Percentiles rank a stretch among this genome's conserved stretches.
Conservation (phyloP, 1,140 invertebrate species). For the Solenopsis fugax region DNA sequence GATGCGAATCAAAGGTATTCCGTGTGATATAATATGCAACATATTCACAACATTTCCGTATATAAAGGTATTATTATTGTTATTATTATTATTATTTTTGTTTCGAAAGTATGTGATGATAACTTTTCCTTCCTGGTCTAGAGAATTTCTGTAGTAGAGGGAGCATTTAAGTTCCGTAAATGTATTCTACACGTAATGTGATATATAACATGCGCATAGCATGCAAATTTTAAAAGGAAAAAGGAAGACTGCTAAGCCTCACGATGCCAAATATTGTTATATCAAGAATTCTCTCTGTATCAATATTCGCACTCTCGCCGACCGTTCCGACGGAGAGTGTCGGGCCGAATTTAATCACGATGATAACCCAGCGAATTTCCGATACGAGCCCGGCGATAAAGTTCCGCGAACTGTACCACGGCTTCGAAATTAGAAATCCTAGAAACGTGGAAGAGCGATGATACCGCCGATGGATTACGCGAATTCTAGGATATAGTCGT, state of each 20-base stretch:
- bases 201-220: background rate
- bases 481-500: conserved; percentile 72
- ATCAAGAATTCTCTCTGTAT: conserved; percentile 37
- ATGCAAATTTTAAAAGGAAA: background rate
- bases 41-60: background rate
- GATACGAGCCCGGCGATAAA: conserved; percentile 53
- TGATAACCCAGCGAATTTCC: conserved; percentile 55
- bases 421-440: conserved; percentile 78
- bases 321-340: conserved; percentile 9
- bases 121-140: background rate
- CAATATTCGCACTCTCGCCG: conserved; percentile 8
- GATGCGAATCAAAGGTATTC: background rate
- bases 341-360: conserved; percentile 54
- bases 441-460: conserved; percentile 63
- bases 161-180: background rate
- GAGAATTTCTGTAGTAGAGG: background rate
- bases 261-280: background rate
- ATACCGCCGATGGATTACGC: conserved; percentile 56
- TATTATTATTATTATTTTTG: background rate
- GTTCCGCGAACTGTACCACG: conserved; percentile 66
- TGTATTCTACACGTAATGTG: background rate
- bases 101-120: background rate
- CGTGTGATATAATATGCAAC: background rate
- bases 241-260: background rate
- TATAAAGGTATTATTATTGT: no score